phyloP scores from a whole-genome alignment of 2,888 invertebrate species.

The Tetropium fuscum region DNA sequence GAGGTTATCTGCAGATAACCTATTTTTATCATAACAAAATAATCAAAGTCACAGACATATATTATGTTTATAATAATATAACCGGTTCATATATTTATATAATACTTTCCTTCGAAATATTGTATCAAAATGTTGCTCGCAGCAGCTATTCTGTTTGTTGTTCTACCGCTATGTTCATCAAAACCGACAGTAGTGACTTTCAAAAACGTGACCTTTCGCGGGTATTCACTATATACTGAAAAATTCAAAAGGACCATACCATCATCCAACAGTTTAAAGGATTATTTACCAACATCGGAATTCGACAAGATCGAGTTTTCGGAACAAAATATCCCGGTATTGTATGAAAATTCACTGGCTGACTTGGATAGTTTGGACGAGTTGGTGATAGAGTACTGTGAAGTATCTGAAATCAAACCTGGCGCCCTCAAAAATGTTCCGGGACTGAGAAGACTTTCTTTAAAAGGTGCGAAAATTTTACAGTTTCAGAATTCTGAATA shows the following conservation, averaged over 20 bases:
- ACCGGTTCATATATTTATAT: neutral
- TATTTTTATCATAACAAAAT: neutral
- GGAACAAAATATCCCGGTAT: conserved; percentile 49
- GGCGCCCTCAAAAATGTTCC: conserved; percentile 47
- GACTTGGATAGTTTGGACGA: conserved; percentile 52
- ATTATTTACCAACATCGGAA: conserved; percentile 42
- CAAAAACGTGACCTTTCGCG: conserved; percentile 49
- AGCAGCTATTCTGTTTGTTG: conserved; percentile 14
- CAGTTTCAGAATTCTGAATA: neutral
- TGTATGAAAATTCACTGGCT: conserved; percentile 45
- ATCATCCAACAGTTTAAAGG: conserved; percentile 46
- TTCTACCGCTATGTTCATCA: conserved; percentile 30
- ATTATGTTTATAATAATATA: neutral
- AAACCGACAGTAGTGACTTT: conserved; percentile 44
- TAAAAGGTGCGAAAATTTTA: conserved; percentile 38
- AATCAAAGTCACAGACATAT: conserved; percentile 1
- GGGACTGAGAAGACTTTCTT: conserved; percentile 38
- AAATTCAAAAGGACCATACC: conserved; percentile 49
- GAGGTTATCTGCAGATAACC: conserved; percentile 24
- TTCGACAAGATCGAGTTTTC: conserved; percentile 50
- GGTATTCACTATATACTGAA: conserved; percentile 47
- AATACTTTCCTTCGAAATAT: neutral
- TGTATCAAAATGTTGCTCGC: conserved; percentile 15
- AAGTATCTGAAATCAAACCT: conserved; percentile 45
- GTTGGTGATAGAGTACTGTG: conserved; percentile 43